Evolutionary conservation across 2,888 invertebrate species (phyloP), one percentile per base, ranked within the genome.

Genomic region (Limenitis camilla): DNA sequence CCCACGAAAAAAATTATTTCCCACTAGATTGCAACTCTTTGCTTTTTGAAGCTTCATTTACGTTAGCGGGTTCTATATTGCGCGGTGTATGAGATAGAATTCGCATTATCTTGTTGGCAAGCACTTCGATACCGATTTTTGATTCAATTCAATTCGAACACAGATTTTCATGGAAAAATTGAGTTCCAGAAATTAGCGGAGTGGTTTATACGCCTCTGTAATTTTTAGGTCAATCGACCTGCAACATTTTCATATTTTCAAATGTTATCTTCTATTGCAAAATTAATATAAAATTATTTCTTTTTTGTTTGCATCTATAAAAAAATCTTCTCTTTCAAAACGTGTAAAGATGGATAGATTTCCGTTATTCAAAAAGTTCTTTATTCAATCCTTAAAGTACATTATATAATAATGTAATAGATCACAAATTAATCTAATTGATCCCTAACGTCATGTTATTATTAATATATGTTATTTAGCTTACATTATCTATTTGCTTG

Each of bases 51-150:
- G 75, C 76, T 72, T 75, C 78, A 80, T 82, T 82, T 78, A 78
- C 76, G 69, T 77, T 72, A 74, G 69, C 69, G 76, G 75, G 56
- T 60, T 81, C 82, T 78, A 79, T 80, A 78, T 78, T 78, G 72
- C 72, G 72, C 72, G 68, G 74, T 72, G 76, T 76, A 77, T 75
- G 75, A 76, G 76, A 69, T 75, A 68, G 71, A 75, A 75, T 78
- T 79, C 80, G 76, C 78, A 77, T 82, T 82, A 82, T 81, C 77
- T 81, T 78, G 75, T 81, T 83, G 81, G 82, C 81, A 83, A 78
- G 74, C 74, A 69, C 72, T 74, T 72, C 71, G 62, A 76, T 76
- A 74, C 69, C 71, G 70, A 80, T 77, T 74, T 66, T 80, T 75
- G 76, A 78, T 80, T 75, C 76, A 64, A 76, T 78, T 74, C 67